Conservation (phyloP, 2,113 vertebrate species). For the Leptobrachium ailaonicum region DNA sequence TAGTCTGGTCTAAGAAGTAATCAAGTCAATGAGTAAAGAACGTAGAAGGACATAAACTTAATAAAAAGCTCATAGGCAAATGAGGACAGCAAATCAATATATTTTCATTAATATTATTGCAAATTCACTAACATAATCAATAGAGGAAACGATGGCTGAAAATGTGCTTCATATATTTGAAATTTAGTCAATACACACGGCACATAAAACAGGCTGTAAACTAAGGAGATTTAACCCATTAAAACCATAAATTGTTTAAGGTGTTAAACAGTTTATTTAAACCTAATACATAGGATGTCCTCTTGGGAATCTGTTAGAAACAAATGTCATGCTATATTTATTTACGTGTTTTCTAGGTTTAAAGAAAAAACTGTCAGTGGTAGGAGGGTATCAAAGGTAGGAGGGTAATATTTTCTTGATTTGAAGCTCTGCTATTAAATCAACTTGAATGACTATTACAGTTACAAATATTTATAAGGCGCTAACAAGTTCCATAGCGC, state of each 20-base stretch:
- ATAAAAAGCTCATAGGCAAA: conserved; percentile 80
- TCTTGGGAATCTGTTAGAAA: no score
- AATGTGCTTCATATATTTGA: conserved; percentile 71
- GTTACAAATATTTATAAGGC: no score
- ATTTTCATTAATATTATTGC: conserved; percentile 73
- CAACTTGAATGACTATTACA: no score
- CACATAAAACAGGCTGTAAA: conserved; percentile 66
- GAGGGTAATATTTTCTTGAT: no score
- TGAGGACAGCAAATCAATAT: conserved; percentile 79
- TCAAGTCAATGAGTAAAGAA: conserved; percentile 58
- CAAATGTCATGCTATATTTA: no score
- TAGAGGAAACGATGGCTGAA: conserved; percentile 76
- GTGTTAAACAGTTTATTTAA: not conserved
- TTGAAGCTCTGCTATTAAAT: no score
- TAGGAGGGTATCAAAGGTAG: no score
- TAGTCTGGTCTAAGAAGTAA: conserved; percentile 77
- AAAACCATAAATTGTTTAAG: not conserved
- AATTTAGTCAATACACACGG: conserved; percentile 74
- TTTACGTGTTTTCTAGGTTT: no score
- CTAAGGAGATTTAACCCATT: conserved; percentile 29
- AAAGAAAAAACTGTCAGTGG: no score
- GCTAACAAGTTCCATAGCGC: no score
- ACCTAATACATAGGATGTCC: no score
- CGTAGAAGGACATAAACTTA: conserved; percentile 69
- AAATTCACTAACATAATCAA: conserved; percentile 72